Conservation (phyloP, 1,140 invertebrate genomes). For the Zaprionus lachaisei region DNA sequence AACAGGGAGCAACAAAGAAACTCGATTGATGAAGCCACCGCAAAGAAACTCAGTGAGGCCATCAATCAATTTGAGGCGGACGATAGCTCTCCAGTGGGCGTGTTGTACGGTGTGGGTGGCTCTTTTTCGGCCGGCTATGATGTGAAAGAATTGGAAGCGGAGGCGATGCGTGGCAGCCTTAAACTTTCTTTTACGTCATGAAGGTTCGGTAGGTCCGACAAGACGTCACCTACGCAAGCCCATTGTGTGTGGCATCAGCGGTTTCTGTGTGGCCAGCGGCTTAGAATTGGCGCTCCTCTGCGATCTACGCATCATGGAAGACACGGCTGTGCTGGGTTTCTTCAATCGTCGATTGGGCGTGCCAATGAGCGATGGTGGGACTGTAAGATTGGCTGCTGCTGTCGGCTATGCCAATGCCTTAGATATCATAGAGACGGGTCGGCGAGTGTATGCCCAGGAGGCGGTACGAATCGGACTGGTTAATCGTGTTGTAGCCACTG, state of each 20-base stretch:
- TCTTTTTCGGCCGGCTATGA: constrained; percentile 96
- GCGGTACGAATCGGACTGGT: constrained; percentile 92
- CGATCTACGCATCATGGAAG: constrained; percentile 94
- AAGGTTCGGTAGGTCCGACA: constrained; percentile 85
- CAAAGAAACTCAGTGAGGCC: constrained; percentile 88
- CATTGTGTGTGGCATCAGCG: constrained; percentile 93
- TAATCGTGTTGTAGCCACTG: constrained; percentile 90
- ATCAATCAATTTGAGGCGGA: constrained; percentile 93
- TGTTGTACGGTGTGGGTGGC: constrained; percentile 94
- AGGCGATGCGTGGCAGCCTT: constrained; percentile 62
- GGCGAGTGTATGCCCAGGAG: constrained; percentile 90
- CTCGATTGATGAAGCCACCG: constrained; percentile 89
- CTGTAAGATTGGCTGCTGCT: constrained; percentile 90
- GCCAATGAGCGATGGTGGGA: constrained; percentile 93
- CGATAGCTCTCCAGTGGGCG: constrained; percentile 87
- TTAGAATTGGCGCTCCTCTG: constrained; percentile 95
- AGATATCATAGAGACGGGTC: constrained; percentile 95
- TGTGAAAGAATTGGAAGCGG: constrained; percentile 87
- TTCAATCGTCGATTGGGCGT: constrained; percentile 94
- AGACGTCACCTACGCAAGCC: constrained; percentile 90
- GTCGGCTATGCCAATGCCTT: constrained; percentile 93
- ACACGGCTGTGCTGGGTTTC: constrained; percentile 92
- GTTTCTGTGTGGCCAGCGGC: constrained; percentile 94
- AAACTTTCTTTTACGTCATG: constrained; percentile 68
- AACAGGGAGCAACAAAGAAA: constrained; percentile 93